Percentiles rank a stretch among this genome's conserved stretches.
These are phyloP conservation scores for Pelvicachromis taeniatus DNA, from an alignment of 2,113 vertebrate genomes.

Conservation along the genomic window DNA sequence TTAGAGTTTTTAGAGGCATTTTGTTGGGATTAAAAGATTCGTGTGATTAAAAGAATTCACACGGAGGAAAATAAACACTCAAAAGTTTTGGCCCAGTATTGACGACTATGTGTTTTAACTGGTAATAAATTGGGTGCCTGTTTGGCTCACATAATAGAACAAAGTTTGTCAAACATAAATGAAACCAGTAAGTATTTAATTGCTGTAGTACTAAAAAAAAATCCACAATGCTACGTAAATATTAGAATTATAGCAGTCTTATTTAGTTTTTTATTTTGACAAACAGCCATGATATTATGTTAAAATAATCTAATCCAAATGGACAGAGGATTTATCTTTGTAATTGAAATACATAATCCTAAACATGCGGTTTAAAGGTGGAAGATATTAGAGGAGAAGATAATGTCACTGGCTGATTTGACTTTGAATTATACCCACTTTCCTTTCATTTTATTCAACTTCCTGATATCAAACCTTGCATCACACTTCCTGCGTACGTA, in stretches of 20 bases:
- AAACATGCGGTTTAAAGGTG: not conserved
- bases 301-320: not conserved
- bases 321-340: not conserved
- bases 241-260: too few species aligned
- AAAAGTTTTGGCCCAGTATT: fast-evolving
- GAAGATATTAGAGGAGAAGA: not conserved
- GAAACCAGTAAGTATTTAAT: not conserved
- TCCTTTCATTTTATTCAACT: not conserved
- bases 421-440: not conserved
- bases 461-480: not conserved
- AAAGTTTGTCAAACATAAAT: not conserved
- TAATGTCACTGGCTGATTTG: not conserved
- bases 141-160: not conserved
- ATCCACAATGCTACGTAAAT: not conserved
- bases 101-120: not conserved
- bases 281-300: not conserved
- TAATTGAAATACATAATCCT: not conserved
- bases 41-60: not conserved
- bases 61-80: not conserved
- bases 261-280: not conserved
- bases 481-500: not conserved
- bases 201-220: not conserved
- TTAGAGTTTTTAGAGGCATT: not conserved
- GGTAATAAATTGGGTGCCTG: not conserved
- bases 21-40: not conserved